Conservation (phyloP, 2,797 vertebrate species). For the Sebastes variabilis region DNA sequence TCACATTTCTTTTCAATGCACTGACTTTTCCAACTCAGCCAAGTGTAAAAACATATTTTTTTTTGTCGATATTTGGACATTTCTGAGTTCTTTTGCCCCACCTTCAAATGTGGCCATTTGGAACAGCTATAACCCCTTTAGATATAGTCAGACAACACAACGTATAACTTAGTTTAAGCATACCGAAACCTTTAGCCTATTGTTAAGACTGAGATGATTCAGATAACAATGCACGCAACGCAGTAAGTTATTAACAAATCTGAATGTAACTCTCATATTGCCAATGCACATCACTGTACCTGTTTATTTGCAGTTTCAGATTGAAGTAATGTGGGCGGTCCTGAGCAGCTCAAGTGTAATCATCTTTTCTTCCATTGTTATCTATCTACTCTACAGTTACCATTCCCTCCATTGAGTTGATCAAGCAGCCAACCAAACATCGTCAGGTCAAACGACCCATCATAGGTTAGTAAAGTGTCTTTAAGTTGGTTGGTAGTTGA, state of each 20-base stretch:
- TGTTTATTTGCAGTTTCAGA: neutral
- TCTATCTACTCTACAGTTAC: constrained; percentile 15
- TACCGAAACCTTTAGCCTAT: neutral
- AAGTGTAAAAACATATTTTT: neutral
- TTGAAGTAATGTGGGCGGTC: neutral
- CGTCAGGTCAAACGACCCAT: neutral
- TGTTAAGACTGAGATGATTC: neutral
- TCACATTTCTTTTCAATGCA: neutral
- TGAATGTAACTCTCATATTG: neutral
- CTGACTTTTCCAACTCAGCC: neutral
- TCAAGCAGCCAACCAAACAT: accelerated
- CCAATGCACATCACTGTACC: neutral
- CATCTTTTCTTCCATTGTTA: neutral
- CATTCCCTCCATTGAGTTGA: neutral
- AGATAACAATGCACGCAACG: neutral
- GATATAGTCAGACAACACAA: neutral
- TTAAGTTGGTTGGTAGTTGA: neutral
- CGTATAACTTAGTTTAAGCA: neutral
- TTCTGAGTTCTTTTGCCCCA: neutral
- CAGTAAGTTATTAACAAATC: neutral
- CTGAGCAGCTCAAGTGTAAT: neutral
- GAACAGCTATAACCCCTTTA: neutral
- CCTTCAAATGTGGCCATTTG: neutral
- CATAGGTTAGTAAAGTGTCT: constrained; percentile 43
- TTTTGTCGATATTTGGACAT: neutral